Evolutionary conservation across 1,140 invertebrate genomes (phyloP).

Genomic region (Pogonomyrmex barbatus): DNA sequence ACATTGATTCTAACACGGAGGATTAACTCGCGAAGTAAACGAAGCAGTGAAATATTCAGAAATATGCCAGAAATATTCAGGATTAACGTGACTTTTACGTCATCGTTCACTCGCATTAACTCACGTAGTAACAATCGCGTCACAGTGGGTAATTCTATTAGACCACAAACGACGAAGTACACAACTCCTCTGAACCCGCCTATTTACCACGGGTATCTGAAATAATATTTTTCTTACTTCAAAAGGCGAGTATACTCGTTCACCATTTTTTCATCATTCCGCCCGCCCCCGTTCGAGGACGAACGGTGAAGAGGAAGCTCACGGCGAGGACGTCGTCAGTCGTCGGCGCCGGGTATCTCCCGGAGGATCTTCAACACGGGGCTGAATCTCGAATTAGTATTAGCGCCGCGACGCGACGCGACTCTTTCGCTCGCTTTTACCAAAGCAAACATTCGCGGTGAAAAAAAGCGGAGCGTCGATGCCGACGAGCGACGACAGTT

Average conservation of each 20-base stretch:
- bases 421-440: slow-evolving; percentile 65
- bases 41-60: neutral
- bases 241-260: slow-evolving; percentile 69
- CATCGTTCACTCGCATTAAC: neutral
- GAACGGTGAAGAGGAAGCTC: slow-evolving; percentile 27
- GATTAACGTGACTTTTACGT: neutral
- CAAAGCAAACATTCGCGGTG: slow-evolving; percentile 53
- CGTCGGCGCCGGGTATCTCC: slow-evolving; percentile 26
- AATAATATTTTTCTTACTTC: slow-evolving; percentile 79
- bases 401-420: slow-evolving; percentile 39
- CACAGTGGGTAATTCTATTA: slow-evolving; percentile 7
- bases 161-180: neutral
- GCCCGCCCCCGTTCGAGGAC: neutral
- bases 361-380: slow-evolving; percentile 20
- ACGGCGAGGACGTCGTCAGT: slow-evolving; percentile 66
- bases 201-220: slow-evolving; percentile 71
- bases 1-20: neutral
- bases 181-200: neutral
- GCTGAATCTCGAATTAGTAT: slow-evolving; percentile 47
- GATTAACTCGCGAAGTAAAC: neutral
- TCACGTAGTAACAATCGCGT: neutral
- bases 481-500: slow-evolving; percentile 39
- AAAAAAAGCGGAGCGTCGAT: slow-evolving; percentile 34
- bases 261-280: slow-evolving; percentile 17
- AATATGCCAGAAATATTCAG: neutral